Evolutionary conservation across 2,113 vertebrate species (phyloP).

Genomic region (Odobenus rosmarus): DNA sequence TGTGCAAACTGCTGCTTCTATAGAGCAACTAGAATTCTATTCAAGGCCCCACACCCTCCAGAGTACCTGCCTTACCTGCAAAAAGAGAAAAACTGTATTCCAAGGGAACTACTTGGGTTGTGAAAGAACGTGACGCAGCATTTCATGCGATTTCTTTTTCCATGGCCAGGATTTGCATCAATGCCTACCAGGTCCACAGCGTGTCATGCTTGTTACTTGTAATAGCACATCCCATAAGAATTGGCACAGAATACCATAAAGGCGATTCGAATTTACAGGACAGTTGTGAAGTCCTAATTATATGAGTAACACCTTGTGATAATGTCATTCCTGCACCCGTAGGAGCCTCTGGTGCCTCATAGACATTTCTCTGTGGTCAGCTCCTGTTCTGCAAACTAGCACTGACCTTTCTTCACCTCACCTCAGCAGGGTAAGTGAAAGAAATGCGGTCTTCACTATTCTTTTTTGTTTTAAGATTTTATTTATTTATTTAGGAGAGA

Average conservation of each 20-base stretch:
- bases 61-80: neutral
- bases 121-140: neutral
- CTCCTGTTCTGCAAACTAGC: neutral
- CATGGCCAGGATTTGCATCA: neutral
- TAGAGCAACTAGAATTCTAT: neutral
- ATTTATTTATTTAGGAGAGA: neutral
- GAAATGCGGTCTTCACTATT: neutral
- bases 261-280: neutral
- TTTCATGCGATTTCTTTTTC: neutral
- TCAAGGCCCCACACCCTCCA: neutral
- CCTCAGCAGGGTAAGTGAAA: neutral
- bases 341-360: neutral
- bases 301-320: constrained; percentile 45
- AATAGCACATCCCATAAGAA: neutral
- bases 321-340: neutral
- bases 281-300: constrained; percentile 3
- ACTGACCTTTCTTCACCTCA: neutral
- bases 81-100: neutral
- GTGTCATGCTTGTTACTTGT: neutral
- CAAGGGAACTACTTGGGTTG: neutral
- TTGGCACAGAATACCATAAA: neutral
- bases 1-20: neutral
- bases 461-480: neutral
- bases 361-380: neutral
- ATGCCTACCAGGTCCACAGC: neutral